Evolutionary conservation across 2,113 vertebrate species (phyloP).

Genomic region (Oryzias curvinotus): DNA sequence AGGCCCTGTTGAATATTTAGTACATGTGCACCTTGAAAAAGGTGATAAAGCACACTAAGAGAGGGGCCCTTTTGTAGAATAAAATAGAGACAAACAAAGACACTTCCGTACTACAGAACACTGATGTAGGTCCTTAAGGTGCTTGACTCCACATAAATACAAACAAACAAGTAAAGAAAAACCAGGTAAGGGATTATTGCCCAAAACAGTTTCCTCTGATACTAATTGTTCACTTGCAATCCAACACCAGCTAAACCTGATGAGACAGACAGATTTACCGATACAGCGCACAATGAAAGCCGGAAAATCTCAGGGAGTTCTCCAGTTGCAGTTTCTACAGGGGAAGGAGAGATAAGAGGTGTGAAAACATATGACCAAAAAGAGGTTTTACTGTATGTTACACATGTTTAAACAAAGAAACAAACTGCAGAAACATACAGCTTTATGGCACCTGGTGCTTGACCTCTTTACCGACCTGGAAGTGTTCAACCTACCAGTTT

Average conservation of each 20-base stretch:
- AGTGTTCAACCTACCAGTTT: slow-evolving; percentile 86
- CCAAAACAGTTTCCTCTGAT: slow-evolving; percentile 32
- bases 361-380: background rate
- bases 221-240: slow-evolving; percentile 19
- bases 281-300: background rate
- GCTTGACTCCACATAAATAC: slow-evolving; percentile 31
- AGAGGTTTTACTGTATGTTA: too few relatives aligned
- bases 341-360: background rate
- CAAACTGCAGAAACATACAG: too few relatives aligned
- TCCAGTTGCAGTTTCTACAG: slow-evolving; percentile 11
- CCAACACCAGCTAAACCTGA: slow-evolving; percentile 23
- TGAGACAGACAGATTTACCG: slow-evolving; percentile 15
- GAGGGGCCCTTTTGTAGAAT: background rate
- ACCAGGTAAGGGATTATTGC: slow-evolving; percentile 35
- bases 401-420: too few relatives aligned
- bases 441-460: slow-evolving; percentile 1
- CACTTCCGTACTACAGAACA: background rate
- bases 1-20: slow-evolving; percentile 61
- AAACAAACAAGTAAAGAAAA: slow-evolving; percentile 35
- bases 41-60: slow-evolving; percentile 10
- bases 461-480: slow-evolving; percentile 23
- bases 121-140: slow-evolving; percentile 14
- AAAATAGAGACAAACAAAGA: slow-evolving; percentile 5
- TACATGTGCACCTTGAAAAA: slow-evolving; percentile 10
- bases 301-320: slow-evolving; percentile 7